Percentiles rank a stretch among this genome's conserved stretches.
These are phyloP conservation scores for Trichopria drosophilae DNA, from an alignment of 2,888 invertebrate genomes.

Conservation along the genomic window DNA sequence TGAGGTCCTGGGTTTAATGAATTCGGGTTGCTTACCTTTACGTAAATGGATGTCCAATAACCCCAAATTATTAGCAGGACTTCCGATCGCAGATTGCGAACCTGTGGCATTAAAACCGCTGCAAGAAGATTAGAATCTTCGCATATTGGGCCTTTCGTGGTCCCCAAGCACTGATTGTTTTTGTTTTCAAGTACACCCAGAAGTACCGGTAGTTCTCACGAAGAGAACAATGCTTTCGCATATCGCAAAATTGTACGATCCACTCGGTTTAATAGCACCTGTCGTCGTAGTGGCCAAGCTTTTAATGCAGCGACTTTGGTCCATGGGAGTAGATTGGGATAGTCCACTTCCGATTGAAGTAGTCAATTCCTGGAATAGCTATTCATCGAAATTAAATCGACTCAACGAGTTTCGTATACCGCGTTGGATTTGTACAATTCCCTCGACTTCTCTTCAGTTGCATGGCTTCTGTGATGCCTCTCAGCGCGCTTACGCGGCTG, in stretches of 20 bases:
- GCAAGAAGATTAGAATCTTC: background rate
- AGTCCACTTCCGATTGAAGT: too few relatives aligned
- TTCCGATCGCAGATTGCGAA: background rate
- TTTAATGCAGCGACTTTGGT: too few relatives aligned
- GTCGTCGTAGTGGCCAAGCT: too few relatives aligned
- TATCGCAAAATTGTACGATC: too few relatives aligned
- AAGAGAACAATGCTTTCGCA: too few relatives aligned
- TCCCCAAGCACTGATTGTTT: too few relatives aligned
- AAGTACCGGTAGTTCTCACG: too few relatives aligned
- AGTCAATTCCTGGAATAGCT: too few relatives aligned
- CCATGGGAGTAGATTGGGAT: conserved; percentile 8
- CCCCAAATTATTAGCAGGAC: background rate
- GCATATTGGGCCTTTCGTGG: too few relatives aligned
- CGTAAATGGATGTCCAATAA: conserved; percentile 13
- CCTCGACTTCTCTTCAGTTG: conserved; percentile 1
- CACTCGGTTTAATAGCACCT: conserved; percentile 9
- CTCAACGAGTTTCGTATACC: conserved; percentile 6
- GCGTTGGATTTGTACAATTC: conserved; percentile 1
- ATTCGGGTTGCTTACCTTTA: conserved; percentile 8
- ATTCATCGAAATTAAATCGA: too few relatives aligned
- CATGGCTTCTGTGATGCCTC: conserved; percentile 18
- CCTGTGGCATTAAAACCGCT: background rate
- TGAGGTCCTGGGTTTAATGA: conserved; percentile 4
- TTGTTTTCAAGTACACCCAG: background rate
- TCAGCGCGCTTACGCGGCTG: conserved; percentile 11